Conservation (phyloP, 2,888 invertebrate species). For the Tenthredo mesomela region DNA sequence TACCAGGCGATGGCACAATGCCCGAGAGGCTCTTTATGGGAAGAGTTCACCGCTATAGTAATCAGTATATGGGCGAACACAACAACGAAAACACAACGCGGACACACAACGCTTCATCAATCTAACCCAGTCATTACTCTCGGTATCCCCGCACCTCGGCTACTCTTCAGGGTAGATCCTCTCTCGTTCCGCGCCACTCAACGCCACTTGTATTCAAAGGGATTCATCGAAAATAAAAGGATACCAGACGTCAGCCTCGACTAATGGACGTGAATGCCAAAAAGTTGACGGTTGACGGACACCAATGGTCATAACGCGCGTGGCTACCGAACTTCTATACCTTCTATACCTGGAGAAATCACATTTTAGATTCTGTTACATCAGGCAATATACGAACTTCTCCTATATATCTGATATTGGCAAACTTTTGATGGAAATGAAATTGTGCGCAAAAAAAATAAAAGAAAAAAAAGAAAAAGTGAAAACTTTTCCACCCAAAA, state of each 20-base stretch:
- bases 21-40: constrained; percentile 27
- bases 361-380: not conserved
- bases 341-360: not conserved
- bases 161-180: not conserved
- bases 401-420: not conserved
- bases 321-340: not conserved
- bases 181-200: constrained; percentile 34
- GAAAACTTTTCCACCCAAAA: not conserved
- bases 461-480: not conserved
- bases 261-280: constrained; percentile 38
- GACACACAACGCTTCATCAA: constrained; percentile 38
- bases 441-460: not conserved
- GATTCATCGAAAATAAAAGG: constrained; percentile 36
- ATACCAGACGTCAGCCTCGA: not conserved
- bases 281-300: constrained; percentile 34
- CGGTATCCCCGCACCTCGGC: not conserved
- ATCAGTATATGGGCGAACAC: constrained; percentile 20
- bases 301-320: not conserved
- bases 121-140: constrained; percentile 51
- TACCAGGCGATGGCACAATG: constrained; percentile 27
- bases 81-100: constrained; percentile 22
- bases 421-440: constrained; percentile 3
- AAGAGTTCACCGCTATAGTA: constrained; percentile 7
- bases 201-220: constrained; percentile 43
- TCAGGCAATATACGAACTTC: constrained; percentile 3